Evolutionary conservation across 2,797 vertebrate species (phyloP).

Genomic region (Typhlichthys eigenmanni): DNA sequence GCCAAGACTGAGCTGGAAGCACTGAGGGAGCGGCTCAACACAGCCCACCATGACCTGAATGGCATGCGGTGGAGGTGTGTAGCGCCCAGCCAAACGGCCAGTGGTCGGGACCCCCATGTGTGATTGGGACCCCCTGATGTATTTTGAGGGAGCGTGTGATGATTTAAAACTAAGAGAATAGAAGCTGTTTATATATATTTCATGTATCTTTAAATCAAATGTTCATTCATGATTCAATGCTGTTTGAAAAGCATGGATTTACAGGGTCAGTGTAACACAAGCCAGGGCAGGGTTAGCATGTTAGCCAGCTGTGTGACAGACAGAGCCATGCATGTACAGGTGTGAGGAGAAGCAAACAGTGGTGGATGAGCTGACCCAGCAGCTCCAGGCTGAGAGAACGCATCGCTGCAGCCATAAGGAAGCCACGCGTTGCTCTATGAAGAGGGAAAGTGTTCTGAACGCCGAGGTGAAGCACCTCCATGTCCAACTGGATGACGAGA

Average conservation of each 20-base stretch:
- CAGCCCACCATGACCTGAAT: constrained; percentile 69
- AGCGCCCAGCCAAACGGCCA: not conserved
- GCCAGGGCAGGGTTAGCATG: not conserved
- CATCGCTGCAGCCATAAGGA: constrained; percentile 39
- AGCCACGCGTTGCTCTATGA: constrained; percentile 58
- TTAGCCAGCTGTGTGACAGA: constrained; percentile 10
- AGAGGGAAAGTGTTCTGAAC: constrained; percentile 68
- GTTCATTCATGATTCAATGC: too few species aligned
- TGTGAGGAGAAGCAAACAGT: constrained; percentile 35
- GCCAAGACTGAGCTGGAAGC: constrained; percentile 65
- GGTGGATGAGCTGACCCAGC: constrained; percentile 41
- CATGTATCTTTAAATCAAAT: too few species aligned
- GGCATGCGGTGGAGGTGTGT: constrained; percentile 57
- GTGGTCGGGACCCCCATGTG: too few species aligned
- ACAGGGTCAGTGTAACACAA: too few species aligned
- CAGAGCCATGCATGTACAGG: constrained; percentile 31
- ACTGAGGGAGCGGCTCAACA: constrained; percentile 67
- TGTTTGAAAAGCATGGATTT: too few species aligned
- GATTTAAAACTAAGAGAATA: too few species aligned
- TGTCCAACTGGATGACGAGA: constrained; percentile 73
- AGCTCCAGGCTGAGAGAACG: constrained; percentile 60
- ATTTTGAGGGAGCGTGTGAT: too few species aligned
- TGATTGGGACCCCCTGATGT: too few species aligned
- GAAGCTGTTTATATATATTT: too few species aligned
- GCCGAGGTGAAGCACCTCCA: constrained; percentile 69